These are phyloP conservation scores for Phrynocephalus forsythii DNA, from an alignment of 2,797 vertebrate genomes.

Conservation along the genomic window DNA sequence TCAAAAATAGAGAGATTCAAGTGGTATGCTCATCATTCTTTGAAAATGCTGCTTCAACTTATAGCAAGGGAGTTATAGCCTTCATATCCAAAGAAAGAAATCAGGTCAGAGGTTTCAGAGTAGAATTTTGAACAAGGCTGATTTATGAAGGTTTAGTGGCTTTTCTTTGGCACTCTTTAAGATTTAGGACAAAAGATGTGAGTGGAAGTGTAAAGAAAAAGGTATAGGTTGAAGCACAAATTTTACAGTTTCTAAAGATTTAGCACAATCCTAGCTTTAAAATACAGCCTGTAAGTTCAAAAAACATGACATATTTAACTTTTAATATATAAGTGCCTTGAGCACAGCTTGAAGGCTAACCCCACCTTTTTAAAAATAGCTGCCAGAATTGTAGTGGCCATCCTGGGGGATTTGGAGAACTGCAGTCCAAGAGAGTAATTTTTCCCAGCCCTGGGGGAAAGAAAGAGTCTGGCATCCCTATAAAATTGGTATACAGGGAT, in stretches of 20 bases:
- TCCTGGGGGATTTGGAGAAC: not conserved
- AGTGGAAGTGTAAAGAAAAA: not conserved
- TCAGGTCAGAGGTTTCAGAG: constrained; percentile 35
- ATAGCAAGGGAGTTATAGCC: constrained; percentile 28
- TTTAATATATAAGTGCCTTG: not conserved
- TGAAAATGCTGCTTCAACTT: constrained; percentile 37
- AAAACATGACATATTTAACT: not conserved
- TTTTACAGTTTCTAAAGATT: not conserved
- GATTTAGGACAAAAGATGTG: not conserved
- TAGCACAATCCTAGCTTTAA: not conserved
- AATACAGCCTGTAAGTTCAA: not conserved
- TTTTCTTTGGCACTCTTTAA: constrained; percentile 16
- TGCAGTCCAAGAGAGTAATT: too few species aligned
- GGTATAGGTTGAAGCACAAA: not conserved
- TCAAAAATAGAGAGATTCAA: constrained; percentile 39
- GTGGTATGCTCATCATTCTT: constrained; percentile 15
- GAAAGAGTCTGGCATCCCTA: too few species aligned
- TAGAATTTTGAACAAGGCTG: constrained; percentile 29
- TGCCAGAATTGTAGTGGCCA: not conserved
- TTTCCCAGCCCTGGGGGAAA: too few species aligned
- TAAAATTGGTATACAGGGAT: too few species aligned
- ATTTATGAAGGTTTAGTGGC: constrained; percentile 16
- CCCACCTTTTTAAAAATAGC: not conserved
- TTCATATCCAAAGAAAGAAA: constrained; percentile 47
- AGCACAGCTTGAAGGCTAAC: not conserved